phyloP scores from a whole-genome alignment of 2,113 vertebrate species.

The Microtus montanus region DNA sequence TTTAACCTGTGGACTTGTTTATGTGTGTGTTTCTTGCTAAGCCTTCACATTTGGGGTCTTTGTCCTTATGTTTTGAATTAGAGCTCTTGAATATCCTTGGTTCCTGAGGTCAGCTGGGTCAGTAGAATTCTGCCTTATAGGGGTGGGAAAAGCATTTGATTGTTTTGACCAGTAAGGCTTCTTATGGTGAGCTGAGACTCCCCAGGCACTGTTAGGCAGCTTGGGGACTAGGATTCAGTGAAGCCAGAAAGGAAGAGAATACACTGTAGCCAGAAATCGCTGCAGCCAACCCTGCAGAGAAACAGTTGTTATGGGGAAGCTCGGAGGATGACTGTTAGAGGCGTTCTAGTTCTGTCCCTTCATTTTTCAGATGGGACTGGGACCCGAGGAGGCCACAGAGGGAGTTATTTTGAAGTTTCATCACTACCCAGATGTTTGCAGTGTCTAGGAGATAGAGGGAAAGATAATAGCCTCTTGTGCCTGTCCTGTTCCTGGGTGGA shows the following conservation, averaged over 20 bases:
- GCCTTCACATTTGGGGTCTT: slow-evolving; percentile 10
- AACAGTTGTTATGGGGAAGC: background rate
- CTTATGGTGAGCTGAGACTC: background rate
- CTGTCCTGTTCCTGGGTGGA: background rate
- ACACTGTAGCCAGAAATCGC: background rate
- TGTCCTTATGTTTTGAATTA: background rate
- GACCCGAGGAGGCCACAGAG: background rate
- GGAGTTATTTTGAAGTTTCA: background rate
- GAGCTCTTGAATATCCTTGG: slow-evolving; percentile 26
- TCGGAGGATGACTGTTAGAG: background rate
- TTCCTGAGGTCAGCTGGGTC: background rate
- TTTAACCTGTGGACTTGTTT: background rate
- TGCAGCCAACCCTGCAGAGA: background rate
- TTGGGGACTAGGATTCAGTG: background rate
- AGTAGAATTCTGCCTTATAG: background rate
- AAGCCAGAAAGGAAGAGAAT: background rate
- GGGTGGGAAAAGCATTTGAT: background rate
- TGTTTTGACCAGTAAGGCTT: background rate
- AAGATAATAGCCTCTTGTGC: background rate
- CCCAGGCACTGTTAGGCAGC: background rate
- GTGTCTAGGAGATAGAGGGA: background rate
- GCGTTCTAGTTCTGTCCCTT: background rate
- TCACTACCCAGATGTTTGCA: background rate
- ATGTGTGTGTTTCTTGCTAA: background rate
- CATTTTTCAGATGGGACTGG: slow-evolving; percentile 39